Conservation (phyloP, 2,888 invertebrate genomes). For the Meliscaeva auricollis region DNA sequence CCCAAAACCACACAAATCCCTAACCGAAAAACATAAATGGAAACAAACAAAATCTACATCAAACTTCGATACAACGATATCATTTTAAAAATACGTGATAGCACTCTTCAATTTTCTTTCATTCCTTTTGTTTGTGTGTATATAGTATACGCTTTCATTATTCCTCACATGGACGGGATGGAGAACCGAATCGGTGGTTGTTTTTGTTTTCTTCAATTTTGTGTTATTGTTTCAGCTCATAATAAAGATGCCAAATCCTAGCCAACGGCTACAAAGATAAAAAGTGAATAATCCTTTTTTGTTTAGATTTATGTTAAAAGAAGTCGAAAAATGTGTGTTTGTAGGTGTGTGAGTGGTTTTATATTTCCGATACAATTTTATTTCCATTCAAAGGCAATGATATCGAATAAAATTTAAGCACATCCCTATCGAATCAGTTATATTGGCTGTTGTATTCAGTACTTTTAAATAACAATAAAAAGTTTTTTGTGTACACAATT, state of each 20-base stretch:
- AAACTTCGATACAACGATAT: slow-evolving; percentile 64
- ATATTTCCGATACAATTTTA: not conserved
- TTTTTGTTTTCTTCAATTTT: too few species aligned
- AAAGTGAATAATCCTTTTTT: slow-evolving; percentile 52
- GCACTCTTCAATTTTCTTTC: slow-evolving; percentile 42
- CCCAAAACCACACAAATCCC: too few species aligned
- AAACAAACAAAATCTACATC: slow-evolving; percentile 52
- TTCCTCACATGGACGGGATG: too few species aligned
- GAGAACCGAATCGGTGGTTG: too few species aligned
- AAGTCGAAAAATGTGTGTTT: slow-evolving; percentile 7
- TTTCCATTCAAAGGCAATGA: slow-evolving; percentile 14
- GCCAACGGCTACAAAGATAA: slow-evolving; percentile 51
- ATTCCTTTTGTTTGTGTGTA: not conserved
- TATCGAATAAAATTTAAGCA: slow-evolving; percentile 15
- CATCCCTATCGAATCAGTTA: slow-evolving; percentile 39
- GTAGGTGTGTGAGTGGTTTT: too few species aligned
- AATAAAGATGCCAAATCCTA: slow-evolving; percentile 29
- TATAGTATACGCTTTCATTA: too few species aligned
- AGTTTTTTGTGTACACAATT: too few species aligned
- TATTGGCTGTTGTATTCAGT: slow-evolving; percentile 23
- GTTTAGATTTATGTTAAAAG: not conserved
- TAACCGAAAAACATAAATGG: not conserved
- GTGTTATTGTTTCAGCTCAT: slow-evolving; percentile 43
- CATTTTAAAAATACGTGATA: slow-evolving; percentile 63
- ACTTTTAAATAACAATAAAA: slow-evolving; percentile 43